Base-by-base conservation (phyloP, 2,797 vertebrate species). In the Sphenodon punctatus region DNA sequence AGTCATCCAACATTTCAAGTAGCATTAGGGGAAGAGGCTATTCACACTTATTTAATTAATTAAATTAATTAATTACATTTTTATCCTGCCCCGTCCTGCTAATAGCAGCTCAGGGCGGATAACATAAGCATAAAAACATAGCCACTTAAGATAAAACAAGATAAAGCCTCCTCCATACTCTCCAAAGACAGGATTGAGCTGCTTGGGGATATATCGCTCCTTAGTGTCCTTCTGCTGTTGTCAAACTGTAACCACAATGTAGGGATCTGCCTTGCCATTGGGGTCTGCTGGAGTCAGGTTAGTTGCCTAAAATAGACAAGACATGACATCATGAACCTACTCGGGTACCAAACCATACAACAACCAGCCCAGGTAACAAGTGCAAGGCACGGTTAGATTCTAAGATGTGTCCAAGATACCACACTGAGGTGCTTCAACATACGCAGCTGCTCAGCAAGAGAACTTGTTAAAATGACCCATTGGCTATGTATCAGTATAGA, bases 201-300 rank as follows among this genome's bases (percentile, higher is more conserved):
- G 97, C 92, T 99, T 99, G 67, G 98, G 97, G 91, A 99, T 97
- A 85, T 99, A 99, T 82, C 95, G 92, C 0, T 98, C 97, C 89
- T 97, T 97, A 55, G 96, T 97, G 94, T 98, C 95, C 82, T 92
- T 93, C 58, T 70, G 84, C 88, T 98, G 95, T 63, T 94, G 74
- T 43, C 97, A 97, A 16, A 97, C 82, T 45, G 95, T 97, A 68
- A 99, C 94, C 73, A 97, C 91, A 79, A 99, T 95, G 2, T 98
- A 99, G 4, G 98, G 98, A 90, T 99, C 98, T 32, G 98, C 96
- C 92, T 98, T 99, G 65, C 98, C 97, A 5, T 97, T 99, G 1
- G 96, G 96, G 88, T 99, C 98, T 10, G 95, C 95, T 22, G 98
- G 98, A 75, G 98, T 95, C 92, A 99, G 93, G 83, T 95, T 96